Base-by-base conservation (phyloP, 1,140 invertebrate species). In the Psix sp. region DNA sequence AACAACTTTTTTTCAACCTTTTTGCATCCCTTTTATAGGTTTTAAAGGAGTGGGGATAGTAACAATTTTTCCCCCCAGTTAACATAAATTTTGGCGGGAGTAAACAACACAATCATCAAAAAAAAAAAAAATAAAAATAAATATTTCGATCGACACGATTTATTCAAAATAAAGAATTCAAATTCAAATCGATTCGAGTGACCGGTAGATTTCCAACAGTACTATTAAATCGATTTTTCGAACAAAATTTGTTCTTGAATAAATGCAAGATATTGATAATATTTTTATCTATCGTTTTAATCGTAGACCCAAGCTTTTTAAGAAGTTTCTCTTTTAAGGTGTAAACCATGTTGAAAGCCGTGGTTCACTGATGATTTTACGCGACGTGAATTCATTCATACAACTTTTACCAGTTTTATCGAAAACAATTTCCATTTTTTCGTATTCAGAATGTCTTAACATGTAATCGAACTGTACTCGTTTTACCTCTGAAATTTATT, bases 151-250 rank as follows among this genome's bases (percentile, higher is more conserved):
- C n/a, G n/a, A n/a, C n/a, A n/a, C n/a, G n/a, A n/a, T n/a, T n/a
- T n/a, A n/a, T n/a, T n/a, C n/a, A n/a, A n/a, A n/a, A n/a, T n/a
- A n/a, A n/a, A n/a, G n/a, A n/a, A n/a, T n/a, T n/a, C n/a, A n/a
- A n/a, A n/a, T n/a, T n/a, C n/a, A n/a, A n/a, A n/a, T n/a, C n/a
- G n/a, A n/a, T n/a, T n/a, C n/a, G n/a, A n/a, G n/a, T n/a, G n/a
- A n/a, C n/a, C n/a, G n/a, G n/a, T n/a, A n/a, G n/a, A n/a, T n/a
- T n/a, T n/a, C n/a, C n/a, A n/a, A n/a, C n/a, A n/a, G n/a, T 68
- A 78, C 49, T 82, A 79, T 13, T 72, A 52, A 14, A 85, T 77
- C 6, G 71, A 74, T 45, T 82, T 71, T 59, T 82, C 79, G 38
- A 51, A 67, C 3, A 38, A 5, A 31, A 59, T 14, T 3, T 6